Base-by-base conservation (phyloP, 2,797 vertebrate species). In the Erpetoichthys calabaricus region DNA sequence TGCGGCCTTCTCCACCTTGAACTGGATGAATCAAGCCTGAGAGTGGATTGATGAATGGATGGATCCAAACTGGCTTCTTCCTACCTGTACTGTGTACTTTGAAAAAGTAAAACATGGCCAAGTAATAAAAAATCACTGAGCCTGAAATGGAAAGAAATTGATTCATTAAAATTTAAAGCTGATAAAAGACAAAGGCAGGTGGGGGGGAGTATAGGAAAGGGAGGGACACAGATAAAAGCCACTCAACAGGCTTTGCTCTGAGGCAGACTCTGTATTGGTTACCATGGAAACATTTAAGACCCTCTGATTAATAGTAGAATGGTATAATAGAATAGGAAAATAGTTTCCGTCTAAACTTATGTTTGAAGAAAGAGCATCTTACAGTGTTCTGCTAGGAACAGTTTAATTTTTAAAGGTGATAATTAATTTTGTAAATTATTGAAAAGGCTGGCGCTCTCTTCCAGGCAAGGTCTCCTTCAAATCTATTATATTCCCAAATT, bases 261-360 rank as follows among this genome's bases (percentile, higher is more conserved):
- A 25, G 25, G 25, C 63, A 66, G 43, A 3, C 57, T 25, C 51
- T 57, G 42, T 56, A 63, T 53, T 59, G 57, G 52, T 59, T 65
- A 55, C 56, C 46, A 55, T 4, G 42, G 45, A 47, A 63, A 52
- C 64, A 57, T 62, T 55, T 0, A 54, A 42, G 53, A 3, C 50
- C 55, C 42, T 44, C 41, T 56, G 54, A 55, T 59, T 47, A 65
- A 58, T 1, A 72, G 7, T 9, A 4, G 0, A 0, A 7, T 56
- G 66, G 67, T 56, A 45, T 53, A 60, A 66, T 6, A 58, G 7
- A 56, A 49, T 56, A 53, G 64, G 4, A 57, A 41, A 46, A 59
- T 49, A 57, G 42, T 50, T 2, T 59, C 49, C 53, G 45, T 58
- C 58, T 65, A 47, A 55, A 44, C 47, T 52, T 42, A 44, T 63